Base-by-base conservation (phyloP, 2,888 invertebrate species). In the Mallateleia sp. region DNA sequence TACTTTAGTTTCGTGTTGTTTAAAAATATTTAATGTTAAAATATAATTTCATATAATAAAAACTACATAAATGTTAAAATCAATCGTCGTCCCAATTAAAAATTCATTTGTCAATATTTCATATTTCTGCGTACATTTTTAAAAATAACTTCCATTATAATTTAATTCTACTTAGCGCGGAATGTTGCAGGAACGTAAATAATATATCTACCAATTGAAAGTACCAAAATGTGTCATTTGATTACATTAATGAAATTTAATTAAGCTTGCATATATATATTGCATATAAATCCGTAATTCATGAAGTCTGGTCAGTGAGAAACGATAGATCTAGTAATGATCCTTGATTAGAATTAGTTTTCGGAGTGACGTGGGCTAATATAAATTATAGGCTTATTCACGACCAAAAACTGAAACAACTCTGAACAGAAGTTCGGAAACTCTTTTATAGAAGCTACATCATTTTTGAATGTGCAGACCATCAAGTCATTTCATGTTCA, bases 331-430 rank as follows among this genome's bases (percentile, higher is more conserved):
- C 28, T 62, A 71, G 71, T 64, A 80, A 80, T 80, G 71, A 72
- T 81, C 72, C 62, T 54, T 47, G 72, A 64, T 81, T 81, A 56
- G 64, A 81, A 81, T 81, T 81, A 81, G 72, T 81, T 81, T 64
- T 72, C 18, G 62, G 52, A 8, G 52, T 45, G 32, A 75, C 34
- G 50, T 15, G n/a, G 50, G 54, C 62, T 81, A 42, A 58, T 45
- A 74, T 58, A 50, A 15, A 45, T 64, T 54, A 28, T 62, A 62
- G 25, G 38, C 58, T 71, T 62, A 24, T 54, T 32, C 14, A 38
- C 34, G 34, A 14, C 22, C 47, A 28, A 58, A 67, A 54, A 66
- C 66, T 66, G 22, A 24, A 62, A 50, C 38, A 34, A 52, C 52
- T 9, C 22, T 11, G 28, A 28, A 28, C 8, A 8, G n/a, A n/a